Evolutionary conservation across 2,797 vertebrate genomes (phyloP).

Genomic region (Malurus leucopterus): DNA sequence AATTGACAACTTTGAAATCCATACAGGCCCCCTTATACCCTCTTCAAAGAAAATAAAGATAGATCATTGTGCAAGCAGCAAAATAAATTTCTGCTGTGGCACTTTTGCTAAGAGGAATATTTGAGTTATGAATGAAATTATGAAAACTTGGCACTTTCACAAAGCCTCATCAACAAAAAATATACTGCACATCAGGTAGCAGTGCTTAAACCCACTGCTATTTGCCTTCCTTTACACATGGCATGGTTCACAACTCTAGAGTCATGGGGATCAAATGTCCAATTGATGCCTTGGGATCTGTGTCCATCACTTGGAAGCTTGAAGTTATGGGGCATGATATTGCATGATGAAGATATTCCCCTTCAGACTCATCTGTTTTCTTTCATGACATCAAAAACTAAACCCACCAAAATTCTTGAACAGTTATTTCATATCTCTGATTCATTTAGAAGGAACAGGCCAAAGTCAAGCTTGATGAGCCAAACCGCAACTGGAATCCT

Average conservation of each 20-base stretch:
- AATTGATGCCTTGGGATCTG: neutral
- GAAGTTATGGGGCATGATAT: neutral
- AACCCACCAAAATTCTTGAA: neutral
- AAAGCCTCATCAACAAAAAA: neutral
- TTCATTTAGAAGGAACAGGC: neutral
- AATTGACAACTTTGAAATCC: neutral
- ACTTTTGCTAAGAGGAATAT: neutral
- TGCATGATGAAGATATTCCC: neutral
- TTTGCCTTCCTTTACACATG: neutral
- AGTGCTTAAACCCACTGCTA: neutral
- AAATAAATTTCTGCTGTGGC: neutral
- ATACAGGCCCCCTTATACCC: neutral
- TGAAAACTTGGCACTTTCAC: neutral
- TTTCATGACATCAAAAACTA: neutral
- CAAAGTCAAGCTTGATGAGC: constrained; percentile 6
- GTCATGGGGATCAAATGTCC: neutral
- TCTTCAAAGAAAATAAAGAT: neutral
- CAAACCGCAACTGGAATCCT: neutral
- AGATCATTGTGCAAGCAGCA: neutral
- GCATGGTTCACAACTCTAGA: fast-evolving
- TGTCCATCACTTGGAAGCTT: neutral
- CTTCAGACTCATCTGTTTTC: neutral
- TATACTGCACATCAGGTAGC: neutral
- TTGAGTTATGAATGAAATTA: neutral
- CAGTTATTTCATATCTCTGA: neutral